Evolutionary conservation across 2,797 vertebrate species (phyloP).

Genomic region (Lepus oiostolus): DNA sequence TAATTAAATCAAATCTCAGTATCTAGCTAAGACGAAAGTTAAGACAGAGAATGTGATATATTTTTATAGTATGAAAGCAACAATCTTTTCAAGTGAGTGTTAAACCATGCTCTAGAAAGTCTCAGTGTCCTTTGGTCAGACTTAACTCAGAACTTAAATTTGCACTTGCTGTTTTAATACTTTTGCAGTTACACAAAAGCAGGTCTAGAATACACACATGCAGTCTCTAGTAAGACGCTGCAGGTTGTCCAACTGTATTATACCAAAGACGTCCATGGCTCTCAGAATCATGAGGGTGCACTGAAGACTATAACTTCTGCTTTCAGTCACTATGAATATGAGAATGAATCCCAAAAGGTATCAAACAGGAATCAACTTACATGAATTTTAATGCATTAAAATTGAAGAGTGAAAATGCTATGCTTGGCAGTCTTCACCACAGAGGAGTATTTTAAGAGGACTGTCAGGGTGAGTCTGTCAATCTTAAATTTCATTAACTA

Average conservation of each 20-base stretch:
- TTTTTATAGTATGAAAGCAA: slow-evolving; percentile 85
- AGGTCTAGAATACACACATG: slow-evolving; percentile 78
- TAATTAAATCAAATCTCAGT: slow-evolving; percentile 84
- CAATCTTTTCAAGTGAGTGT: slow-evolving; percentile 87
- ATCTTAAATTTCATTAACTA: slow-evolving; percentile 51
- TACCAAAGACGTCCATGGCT: slow-evolving; percentile 33
- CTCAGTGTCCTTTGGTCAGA: slow-evolving; percentile 59
- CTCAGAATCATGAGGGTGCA: background rate
- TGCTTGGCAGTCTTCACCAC: slow-evolving; percentile 14
- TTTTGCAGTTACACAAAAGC: slow-evolving; percentile 63
- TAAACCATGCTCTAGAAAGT: slow-evolving; percentile 82
- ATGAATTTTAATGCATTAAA: slow-evolving; percentile 47
- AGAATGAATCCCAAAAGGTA: slow-evolving; percentile 14
- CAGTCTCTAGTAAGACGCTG: slow-evolving; percentile 65
- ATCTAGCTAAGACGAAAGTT: slow-evolving; percentile 71
- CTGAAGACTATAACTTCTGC: background rate
- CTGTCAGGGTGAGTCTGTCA: slow-evolving; percentile 47
- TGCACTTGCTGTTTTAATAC: slow-evolving; percentile 81
- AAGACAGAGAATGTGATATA: slow-evolving; percentile 82
- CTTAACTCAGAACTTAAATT: slow-evolving; percentile 84
- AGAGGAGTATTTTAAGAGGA: slow-evolving; percentile 40
- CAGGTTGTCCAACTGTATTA: background rate
- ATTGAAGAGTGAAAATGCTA: slow-evolving; percentile 58
- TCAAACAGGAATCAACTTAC: background rate
- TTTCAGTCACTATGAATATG: slow-evolving; percentile 15